A percentile compares a stretch with the other conserved stretches of the same genome.
These are phyloP conservation scores for Perdix hodgsoniae DNA, from an alignment of 2,797 vertebrate genomes.

Conservation along the genomic window DNA sequence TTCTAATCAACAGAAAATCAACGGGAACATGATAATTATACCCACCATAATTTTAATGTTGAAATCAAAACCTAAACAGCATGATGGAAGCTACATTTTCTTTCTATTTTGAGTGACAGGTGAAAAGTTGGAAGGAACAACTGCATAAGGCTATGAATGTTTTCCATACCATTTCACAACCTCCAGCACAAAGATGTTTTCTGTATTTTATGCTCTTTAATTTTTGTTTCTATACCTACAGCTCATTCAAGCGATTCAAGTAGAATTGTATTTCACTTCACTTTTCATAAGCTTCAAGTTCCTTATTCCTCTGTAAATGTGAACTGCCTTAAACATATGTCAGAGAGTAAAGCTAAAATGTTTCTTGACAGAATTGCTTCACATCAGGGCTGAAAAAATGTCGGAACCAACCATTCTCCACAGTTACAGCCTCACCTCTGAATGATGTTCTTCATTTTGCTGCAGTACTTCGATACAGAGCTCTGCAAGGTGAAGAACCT, in stretches of 20 bases:
- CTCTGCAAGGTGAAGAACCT: slow-evolving; percentile 92
- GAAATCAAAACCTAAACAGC: background rate
- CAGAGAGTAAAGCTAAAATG: slow-evolving; percentile 49
- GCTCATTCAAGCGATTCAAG: slow-evolving; percentile 25
- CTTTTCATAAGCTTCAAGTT: slow-evolving; percentile 55
- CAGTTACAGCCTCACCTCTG: slow-evolving; percentile 86
- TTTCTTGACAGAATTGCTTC: slow-evolving; percentile 65
- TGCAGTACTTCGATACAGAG: slow-evolving; percentile 96
- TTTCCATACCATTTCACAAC: slow-evolving; percentile 53
- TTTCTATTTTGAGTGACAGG: background rate
- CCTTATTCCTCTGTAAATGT: slow-evolving; percentile 49
- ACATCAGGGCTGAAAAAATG: background rate
- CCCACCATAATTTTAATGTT: background rate
- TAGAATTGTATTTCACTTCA: slow-evolving; percentile 58
- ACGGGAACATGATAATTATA: background rate
- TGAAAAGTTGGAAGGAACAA: slow-evolving; percentile 39
- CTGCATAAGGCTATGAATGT: background rate
- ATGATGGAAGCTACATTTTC: slow-evolving; percentile 21
- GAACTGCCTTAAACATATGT: slow-evolving; percentile 65
- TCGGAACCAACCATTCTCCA: background rate
- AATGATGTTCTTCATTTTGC: slow-evolving; percentile 97
- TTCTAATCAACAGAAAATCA: background rate
- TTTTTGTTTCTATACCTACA: slow-evolving; percentile 45
- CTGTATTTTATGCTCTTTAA: slow-evolving; percentile 22
- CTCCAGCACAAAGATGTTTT: slow-evolving; percentile 25